Conservation (phyloP, 1,140 invertebrate species). For the Drosophila auraria region DNA sequence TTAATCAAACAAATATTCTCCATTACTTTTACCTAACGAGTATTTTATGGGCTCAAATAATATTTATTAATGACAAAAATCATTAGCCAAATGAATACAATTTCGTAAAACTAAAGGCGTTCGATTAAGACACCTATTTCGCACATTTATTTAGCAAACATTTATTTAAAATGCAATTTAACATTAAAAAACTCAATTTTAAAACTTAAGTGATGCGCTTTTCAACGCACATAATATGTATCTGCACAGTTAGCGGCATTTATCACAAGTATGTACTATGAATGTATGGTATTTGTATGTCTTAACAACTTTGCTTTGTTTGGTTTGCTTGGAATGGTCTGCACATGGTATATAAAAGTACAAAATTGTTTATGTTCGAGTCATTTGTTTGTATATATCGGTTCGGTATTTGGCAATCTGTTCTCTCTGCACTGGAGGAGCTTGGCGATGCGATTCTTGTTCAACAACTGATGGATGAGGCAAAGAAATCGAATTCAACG, state of each 20-base stretch:
- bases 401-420: conserved; percentile 69
- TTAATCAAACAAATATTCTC: conserved; percentile 3
- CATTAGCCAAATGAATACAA: neutral
- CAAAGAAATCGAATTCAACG: conserved; percentile 72
- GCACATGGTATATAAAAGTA: conserved; percentile 69
- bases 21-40: conserved; percentile 8
- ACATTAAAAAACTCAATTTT: conserved; percentile 70
- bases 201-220: conserved; percentile 61
- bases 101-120: neutral
- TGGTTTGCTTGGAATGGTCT: conserved; percentile 47
- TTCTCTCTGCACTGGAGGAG: conserved; percentile 28
- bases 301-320: conserved; percentile 49
- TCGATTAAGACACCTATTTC: neutral
- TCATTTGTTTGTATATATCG: conserved; percentile 21
- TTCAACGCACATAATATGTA: conserved; percentile 38
- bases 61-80: neutral
- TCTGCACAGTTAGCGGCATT: conserved; percentile 75
- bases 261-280: conserved; percentile 77
- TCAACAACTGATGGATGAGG: conserved; percentile 48
- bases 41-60: neutral
- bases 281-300: conserved; percentile 42
- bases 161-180: conserved; percentile 78
- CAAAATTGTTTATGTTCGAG: conserved; percentile 64
- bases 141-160: conserved; percentile 66
- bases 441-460: conserved; percentile 48